phyloP scores from a whole-genome alignment of 2,888 invertebrate species.

The Cephus pulcher region DNA sequence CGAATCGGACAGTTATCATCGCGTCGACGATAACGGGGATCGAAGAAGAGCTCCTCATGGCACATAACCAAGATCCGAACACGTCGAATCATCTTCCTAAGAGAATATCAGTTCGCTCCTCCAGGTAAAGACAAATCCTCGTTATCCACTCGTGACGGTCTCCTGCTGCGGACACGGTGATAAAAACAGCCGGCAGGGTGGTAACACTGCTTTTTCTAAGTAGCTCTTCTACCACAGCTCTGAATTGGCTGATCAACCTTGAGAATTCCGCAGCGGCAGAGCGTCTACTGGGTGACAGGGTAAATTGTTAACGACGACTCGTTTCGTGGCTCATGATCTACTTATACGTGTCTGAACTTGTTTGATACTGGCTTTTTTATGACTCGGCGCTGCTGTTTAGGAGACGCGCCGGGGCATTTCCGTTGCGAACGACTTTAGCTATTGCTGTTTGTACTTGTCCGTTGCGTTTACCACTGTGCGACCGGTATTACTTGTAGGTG shows the following conservation, averaged over 20 bases:
- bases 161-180: neutral
- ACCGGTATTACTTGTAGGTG: neutral
- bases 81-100: neutral
- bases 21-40: neutral
- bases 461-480: neutral
- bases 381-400: neutral
- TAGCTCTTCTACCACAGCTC: neutral
- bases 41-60: neutral
- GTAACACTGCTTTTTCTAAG: neutral
- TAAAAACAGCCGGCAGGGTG: neutral
- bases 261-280: neutral
- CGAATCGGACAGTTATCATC: neutral
- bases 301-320: conserved; percentile 42
- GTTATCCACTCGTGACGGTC: neutral
- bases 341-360: conserved; percentile 15
- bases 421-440: neutral
- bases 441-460: neutral
- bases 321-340: conserved; percentile 37
- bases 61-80: neutral
- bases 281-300: conserved; percentile 7
- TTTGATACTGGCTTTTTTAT: neutral
- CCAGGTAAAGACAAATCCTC: neutral
- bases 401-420: neutral
- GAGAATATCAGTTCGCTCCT: neutral
- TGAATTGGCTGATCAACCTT: neutral